Conservation (phyloP, 2,113 vertebrate genomes). For the Ophiodon elongatus region DNA sequence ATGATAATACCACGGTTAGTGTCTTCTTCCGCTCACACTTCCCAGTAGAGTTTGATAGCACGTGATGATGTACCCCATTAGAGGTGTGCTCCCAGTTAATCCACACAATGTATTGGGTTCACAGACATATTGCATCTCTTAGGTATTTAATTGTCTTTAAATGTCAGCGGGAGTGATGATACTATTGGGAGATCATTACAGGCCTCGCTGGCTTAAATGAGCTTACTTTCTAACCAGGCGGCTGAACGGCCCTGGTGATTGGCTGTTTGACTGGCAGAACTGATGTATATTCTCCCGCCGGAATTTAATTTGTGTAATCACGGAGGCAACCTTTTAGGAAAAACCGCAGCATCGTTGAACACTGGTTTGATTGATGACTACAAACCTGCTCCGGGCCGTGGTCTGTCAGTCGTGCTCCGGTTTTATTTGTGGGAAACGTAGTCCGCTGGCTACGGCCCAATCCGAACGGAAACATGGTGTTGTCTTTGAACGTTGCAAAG, state of each 20-base stretch:
- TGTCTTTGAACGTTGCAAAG: neutral
- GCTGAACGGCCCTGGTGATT: conserved; percentile 39
- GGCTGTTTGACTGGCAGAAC: conserved; percentile 51
- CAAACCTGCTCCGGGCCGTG: conserved; percentile 19
- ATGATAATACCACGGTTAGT: neutral
- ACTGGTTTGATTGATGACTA: conserved; percentile 47
- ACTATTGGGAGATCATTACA: conserved; percentile 70
- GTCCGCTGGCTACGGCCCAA: neutral
- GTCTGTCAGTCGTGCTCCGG: conserved; percentile 21
- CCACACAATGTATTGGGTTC: conserved; percentile 46
- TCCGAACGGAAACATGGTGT: neutral
- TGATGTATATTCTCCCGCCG: conserved; percentile 52
- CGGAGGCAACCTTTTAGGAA: conserved; percentile 40
- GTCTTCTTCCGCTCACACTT: neutral
- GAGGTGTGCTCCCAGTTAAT: conserved; percentile 33
- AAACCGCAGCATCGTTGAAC: conserved; percentile 28
- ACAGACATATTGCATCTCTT: conserved; percentile 47
- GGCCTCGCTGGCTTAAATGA: conserved; percentile 57
- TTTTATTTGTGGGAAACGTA: neutral
- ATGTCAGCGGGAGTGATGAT: conserved; percentile 72
- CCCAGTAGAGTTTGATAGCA: neutral
- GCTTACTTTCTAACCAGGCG: conserved; percentile 50
- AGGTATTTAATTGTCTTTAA: conserved; percentile 80
- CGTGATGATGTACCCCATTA: conserved; percentile 21
- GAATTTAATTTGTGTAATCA: conserved; percentile 67